Evolutionary conservation across 2,113 vertebrate species (phyloP).

Genomic region (Caloenas nicobarica): DNA sequence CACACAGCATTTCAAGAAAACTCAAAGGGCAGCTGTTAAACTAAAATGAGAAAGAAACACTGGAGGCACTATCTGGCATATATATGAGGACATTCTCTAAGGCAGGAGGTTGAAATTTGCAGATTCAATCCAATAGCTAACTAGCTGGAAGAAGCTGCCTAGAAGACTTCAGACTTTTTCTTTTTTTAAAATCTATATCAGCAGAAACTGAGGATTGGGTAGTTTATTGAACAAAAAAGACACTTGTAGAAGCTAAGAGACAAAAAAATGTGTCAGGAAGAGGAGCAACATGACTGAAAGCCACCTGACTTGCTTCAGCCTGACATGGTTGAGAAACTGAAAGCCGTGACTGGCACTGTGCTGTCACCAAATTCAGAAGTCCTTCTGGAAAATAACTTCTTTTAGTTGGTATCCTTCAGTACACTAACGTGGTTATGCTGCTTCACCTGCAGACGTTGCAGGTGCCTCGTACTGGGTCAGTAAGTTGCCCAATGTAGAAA

Average conservation of each 20-base stretch:
- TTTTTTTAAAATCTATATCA: not conserved
- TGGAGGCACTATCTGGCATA: not conserved
- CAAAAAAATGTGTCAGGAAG: not conserved
- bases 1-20: not conserved
- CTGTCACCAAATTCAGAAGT: not conserved
- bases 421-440: not conserved
- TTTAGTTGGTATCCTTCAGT: not conserved
- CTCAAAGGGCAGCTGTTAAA: not conserved
- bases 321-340: not conserved
- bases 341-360: not conserved
- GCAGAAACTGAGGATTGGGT: not conserved
- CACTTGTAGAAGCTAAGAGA: not conserved
- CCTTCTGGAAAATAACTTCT: not conserved
- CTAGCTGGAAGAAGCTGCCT: not conserved
- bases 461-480: not conserved
- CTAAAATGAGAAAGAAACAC: not conserved
- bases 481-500: not conserved
- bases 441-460: not conserved
- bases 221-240: not conserved
- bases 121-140: not conserved
- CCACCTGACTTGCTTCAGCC: not conserved
- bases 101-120: not conserved
- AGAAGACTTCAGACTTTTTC: not conserved
- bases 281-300: not conserved
- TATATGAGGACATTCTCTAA: not conserved